These are phyloP conservation scores for Eurystomus gularis DNA, from an alignment of 2,113 vertebrate genomes.

Conservation along the genomic window DNA sequence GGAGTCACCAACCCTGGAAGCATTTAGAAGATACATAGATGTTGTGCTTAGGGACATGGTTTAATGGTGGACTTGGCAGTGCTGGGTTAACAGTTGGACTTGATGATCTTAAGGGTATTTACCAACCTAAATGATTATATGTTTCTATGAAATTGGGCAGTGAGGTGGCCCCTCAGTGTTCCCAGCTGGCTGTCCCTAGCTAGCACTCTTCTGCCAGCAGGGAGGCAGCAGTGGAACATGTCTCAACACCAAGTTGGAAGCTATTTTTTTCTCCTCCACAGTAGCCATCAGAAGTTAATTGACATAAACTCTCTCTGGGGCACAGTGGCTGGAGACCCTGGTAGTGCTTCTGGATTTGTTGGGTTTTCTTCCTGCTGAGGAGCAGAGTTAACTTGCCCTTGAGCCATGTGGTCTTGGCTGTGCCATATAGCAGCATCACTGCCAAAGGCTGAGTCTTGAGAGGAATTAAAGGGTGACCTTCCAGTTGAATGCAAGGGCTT, in stretches of 20 bases:
- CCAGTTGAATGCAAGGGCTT: neutral
- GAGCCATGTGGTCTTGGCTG: neutral
- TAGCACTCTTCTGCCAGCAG: neutral
- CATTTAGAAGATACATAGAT: neutral
- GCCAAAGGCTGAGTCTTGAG: neutral
- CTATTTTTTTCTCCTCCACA: neutral
- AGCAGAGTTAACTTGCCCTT: neutral
- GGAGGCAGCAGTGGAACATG: neutral
- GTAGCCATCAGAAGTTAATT: neutral
- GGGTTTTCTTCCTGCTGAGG: neutral
- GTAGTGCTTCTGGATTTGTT: neutral
- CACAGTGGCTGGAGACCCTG: neutral
- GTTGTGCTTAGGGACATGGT: neutral
- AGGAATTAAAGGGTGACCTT: neutral
- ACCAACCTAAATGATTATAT: neutral
- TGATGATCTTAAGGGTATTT: neutral
- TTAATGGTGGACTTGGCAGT: neutral
- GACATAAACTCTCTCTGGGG: neutral
- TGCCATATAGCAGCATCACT: neutral
- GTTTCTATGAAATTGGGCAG: neutral
- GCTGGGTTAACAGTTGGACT: neutral
- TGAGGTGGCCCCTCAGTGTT: neutral
- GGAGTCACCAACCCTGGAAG: neutral
- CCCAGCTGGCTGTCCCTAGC: neutral
- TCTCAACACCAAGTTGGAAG: neutral